Evolutionary conservation across 2,888 invertebrate genomes (phyloP).

Genomic region (Xestia rhomboidea): DNA sequence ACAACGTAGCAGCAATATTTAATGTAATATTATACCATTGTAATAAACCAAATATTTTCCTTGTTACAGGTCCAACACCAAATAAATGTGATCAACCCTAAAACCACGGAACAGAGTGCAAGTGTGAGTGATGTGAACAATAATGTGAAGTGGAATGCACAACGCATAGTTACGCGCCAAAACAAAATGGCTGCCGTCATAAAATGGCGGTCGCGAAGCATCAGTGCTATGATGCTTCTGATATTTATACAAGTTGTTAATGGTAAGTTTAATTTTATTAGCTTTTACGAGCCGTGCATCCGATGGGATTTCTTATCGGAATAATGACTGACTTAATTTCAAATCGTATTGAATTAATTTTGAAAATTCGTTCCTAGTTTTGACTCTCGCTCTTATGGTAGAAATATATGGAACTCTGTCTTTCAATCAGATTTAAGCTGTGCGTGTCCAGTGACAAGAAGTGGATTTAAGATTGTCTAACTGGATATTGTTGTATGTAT

Average conservation of each 20-base stretch:
- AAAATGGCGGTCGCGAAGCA: conserved; percentile 83
- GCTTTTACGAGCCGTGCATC: too few relatives aligned
- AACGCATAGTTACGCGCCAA: conserved; percentile 67
- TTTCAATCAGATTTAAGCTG: not conserved
- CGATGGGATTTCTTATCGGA: not conserved
- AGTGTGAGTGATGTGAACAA: conserved; percentile 62
- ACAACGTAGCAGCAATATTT: too few relatives aligned
- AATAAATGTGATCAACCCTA: conserved; percentile 50
- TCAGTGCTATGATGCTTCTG: conserved; percentile 78
- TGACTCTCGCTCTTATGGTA: not conserved
- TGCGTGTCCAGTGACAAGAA: not conserved
- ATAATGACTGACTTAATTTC: not conserved
- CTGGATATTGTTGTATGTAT: not conserved
- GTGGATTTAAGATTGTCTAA: not conserved
- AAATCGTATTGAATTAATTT: not conserved
- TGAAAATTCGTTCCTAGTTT: not conserved
- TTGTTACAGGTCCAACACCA: conserved; percentile 66
- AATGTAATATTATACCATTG: too few relatives aligned
- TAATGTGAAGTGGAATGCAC: conserved; percentile 71
- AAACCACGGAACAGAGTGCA: conserved; percentile 10
- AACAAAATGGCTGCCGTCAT: conserved; percentile 84
- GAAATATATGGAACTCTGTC: not conserved
- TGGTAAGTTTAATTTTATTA: conserved; percentile 76
- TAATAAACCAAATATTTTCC: not conserved
- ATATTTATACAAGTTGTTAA: conserved; percentile 80